Percentiles rank a stretch among this genome's conserved stretches.
Conservation (phyloP, 2,888 invertebrate genomes). For the Cephus pulcher region DNA sequence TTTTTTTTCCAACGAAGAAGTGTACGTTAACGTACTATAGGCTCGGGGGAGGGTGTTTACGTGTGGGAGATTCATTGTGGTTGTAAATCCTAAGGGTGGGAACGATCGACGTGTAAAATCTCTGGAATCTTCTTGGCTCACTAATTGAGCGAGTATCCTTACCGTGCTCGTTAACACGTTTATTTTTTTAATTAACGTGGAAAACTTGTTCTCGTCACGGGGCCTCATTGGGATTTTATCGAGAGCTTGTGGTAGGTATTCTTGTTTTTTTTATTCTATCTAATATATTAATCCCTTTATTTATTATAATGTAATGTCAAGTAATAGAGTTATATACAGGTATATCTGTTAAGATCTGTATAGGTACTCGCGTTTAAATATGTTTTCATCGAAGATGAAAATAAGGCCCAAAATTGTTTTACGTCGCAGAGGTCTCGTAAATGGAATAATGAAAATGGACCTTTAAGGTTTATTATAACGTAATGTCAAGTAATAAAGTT, state of each 20-base stretch:
- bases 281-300: background rate
- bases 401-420: no score
- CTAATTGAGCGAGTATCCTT: slow-evolving; percentile 38
- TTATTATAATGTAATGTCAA: background rate
- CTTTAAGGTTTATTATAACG: background rate
- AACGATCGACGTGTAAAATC: slow-evolving; percentile 35
- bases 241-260: background rate
- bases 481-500: no score
- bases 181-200: slow-evolving; percentile 13
- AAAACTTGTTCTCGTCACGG: background rate
- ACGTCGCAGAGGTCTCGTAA: no score
- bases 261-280: background rate
- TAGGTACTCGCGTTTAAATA: no score
- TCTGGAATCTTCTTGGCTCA: slow-evolving; percentile 32
- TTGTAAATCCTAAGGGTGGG: slow-evolving; percentile 6
- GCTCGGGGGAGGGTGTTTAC: background rate
- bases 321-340: no score
- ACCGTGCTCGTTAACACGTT: slow-evolving; percentile 14
- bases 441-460: no score
- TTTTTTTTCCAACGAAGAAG: no score
- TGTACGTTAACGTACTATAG: background rate
- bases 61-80: background rate
- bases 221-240: background rate
- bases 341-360: no score
- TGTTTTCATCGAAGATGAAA: no score